A percentile compares a stretch with the other conserved stretches of the same genome.
phyloP scores from a whole-genome alignment of 2,888 invertebrate species.

The Dione vanillae region DNA sequence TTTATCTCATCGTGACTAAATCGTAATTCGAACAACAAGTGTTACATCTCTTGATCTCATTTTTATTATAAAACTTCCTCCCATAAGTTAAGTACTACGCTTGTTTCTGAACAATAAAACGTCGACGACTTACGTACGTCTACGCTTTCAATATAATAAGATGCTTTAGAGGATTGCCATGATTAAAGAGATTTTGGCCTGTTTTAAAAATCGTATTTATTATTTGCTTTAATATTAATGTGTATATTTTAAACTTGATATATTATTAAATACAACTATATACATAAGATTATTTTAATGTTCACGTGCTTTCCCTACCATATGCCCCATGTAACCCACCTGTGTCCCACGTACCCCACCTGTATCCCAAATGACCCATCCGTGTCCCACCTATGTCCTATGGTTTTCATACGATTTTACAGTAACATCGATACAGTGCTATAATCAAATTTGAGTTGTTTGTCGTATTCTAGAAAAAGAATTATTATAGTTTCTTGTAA shows the following conservation, averaged over 20 bases:
- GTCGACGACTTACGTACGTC: slow-evolving; percentile 31
- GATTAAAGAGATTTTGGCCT: slow-evolving; percentile 3
- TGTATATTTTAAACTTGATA: neutral
- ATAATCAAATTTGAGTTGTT: too few relatives aligned
- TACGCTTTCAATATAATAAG: slow-evolving; percentile 36
- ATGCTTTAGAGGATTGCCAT: slow-evolving; percentile 21
- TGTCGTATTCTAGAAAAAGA: too few relatives aligned
- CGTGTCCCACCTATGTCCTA: too few relatives aligned
- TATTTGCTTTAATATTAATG: neutral
- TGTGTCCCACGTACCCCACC: too few relatives aligned
- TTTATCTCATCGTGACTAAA: neutral
- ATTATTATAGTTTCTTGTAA: neutral
- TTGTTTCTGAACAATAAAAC: slow-evolving; percentile 31
- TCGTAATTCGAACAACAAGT: neutral
- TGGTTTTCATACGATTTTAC: too few relatives aligned
- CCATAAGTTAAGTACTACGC: slow-evolving; percentile 26
- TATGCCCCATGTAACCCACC: too few relatives aligned
- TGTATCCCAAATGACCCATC: too few relatives aligned
- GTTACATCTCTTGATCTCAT: slow-evolving; percentile 17
- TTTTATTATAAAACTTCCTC: slow-evolving; percentile 25
- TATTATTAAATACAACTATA: too few relatives aligned
- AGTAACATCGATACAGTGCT: too few relatives aligned
- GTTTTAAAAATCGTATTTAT: neutral
- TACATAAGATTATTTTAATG: too few relatives aligned
- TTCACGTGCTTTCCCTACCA: too few relatives aligned